Percentiles rank a stretch among this genome's conserved stretches.
Evolutionary conservation across 2,888 invertebrate genomes (phyloP).

Genomic region (Venusia cambrica): DNA sequence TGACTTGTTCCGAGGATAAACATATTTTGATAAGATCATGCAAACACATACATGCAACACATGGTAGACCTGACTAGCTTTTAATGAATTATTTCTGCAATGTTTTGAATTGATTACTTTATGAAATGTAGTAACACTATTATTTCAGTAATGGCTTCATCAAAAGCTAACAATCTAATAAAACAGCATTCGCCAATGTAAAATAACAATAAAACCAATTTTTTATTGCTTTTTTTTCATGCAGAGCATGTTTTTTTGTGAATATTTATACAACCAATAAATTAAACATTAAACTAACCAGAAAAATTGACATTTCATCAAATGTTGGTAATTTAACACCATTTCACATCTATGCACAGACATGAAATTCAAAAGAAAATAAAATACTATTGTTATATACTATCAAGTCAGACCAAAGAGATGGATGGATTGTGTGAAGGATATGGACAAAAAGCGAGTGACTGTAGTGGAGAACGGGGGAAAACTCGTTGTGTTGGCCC

Average conservation of each 20-base stretch:
- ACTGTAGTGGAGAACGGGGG: too few relatives aligned
- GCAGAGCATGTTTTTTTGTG: conserved; percentile 21
- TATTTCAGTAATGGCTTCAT: too few relatives aligned
- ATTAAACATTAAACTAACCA: conserved; percentile 25
- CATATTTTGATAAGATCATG: conserved; percentile 8
- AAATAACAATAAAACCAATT: conserved; percentile 2
- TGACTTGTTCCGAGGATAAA: conserved; percentile 6
- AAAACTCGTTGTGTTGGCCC: too few relatives aligned
- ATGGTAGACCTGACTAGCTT: too few relatives aligned
- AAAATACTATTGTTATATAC: too few relatives aligned
- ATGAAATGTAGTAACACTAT: too few relatives aligned
- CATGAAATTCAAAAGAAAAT: conserved; percentile 26
- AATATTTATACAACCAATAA: conserved; percentile 7
- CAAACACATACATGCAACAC: conserved; percentile 19
- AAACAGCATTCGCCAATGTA: conserved; percentile 8
- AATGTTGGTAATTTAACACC: conserved; percentile 21
- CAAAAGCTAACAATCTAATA: too few relatives aligned
- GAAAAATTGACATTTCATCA: conserved; percentile 18
- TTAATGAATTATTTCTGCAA: too few relatives aligned
- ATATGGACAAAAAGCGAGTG: too few relatives aligned
- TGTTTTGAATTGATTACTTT: too few relatives aligned
- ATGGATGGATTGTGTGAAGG: too few relatives aligned
- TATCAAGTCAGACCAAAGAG: too few relatives aligned
- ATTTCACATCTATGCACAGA: conserved; percentile 24
- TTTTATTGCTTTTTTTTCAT: conserved; percentile 14